These are phyloP conservation scores for Tichodroma muraria DNA, from an alignment of 2,113 vertebrate species.

Conservation along the genomic window DNA sequence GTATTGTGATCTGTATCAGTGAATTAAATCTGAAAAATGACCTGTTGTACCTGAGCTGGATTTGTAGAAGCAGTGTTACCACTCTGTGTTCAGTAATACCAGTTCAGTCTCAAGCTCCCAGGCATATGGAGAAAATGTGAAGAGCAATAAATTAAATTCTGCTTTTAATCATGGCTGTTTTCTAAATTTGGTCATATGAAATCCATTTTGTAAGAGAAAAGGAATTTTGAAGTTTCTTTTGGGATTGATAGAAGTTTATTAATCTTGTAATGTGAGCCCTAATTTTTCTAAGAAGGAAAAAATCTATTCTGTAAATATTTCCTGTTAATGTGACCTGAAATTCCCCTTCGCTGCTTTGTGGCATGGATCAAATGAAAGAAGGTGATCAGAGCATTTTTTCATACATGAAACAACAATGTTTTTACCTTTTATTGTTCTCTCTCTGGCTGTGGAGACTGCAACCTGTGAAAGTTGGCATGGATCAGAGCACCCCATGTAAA, in stretches of 20 bases:
- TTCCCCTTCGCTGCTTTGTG: not conserved
- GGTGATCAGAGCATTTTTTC: not conserved
- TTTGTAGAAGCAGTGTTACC: not conserved
- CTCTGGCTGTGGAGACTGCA: not conserved
- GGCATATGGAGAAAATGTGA: not conserved
- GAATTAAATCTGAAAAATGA: not conserved
- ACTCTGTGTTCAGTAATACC: not conserved
- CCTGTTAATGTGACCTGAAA: not conserved
- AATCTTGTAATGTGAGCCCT: constrained; percentile 12
- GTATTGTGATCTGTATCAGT: not conserved
- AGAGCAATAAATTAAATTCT: not conserved
- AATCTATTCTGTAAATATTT: not conserved
- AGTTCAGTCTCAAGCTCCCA: not conserved
- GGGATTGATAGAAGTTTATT: constrained; percentile 46
- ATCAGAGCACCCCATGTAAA: not conserved
- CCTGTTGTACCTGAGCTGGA: not conserved
- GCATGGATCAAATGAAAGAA: not conserved
- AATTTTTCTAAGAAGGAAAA: constrained; percentile 36
- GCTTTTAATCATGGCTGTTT: constrained; percentile 29
- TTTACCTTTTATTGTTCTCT: not conserved
- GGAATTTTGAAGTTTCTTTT: constrained; percentile 53
- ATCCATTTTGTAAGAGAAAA: constrained; percentile 28
- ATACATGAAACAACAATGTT: not conserved
- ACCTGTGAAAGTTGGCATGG: not conserved
- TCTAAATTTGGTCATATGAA: constrained; percentile 20